Conservation (phyloP, 2,113 vertebrate genomes). For the Spea multiplicata region DNA sequence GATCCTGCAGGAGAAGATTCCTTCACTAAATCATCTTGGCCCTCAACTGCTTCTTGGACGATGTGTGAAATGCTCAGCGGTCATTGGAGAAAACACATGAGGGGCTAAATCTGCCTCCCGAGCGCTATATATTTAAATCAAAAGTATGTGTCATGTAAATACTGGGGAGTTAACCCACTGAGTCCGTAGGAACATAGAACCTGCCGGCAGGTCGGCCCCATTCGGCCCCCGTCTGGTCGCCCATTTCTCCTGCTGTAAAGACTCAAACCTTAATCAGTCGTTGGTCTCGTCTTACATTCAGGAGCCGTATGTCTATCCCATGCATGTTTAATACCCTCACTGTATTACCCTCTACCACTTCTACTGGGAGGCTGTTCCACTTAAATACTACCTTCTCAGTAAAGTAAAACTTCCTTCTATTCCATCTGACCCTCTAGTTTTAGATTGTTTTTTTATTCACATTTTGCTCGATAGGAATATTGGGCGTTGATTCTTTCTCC, state of each 20-base stretch:
- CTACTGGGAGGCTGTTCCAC: too few species aligned
- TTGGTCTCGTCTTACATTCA: too few species aligned
- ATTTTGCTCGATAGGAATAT: background rate
- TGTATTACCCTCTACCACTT: too few species aligned
- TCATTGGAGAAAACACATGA: slow-evolving; percentile 19
- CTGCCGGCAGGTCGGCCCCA: background rate
- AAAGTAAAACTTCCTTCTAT: too few species aligned
- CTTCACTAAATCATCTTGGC: slow-evolving; percentile 37
- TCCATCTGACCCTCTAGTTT: too few species aligned
- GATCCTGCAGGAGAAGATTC: slow-evolving; percentile 19
- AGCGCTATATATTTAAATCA: slow-evolving; percentile 36
- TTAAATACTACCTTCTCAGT: too few species aligned
- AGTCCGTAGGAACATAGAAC: background rate
- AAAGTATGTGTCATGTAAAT: slow-evolving; percentile 27
- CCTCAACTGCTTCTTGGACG: slow-evolving; percentile 39
- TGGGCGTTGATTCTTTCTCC: background rate
- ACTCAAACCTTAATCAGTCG: too few species aligned
- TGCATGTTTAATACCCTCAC: too few species aligned
- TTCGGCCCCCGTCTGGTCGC: too few species aligned
- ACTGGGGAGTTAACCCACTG: slow-evolving; percentile 19
- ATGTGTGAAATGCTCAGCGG: slow-evolving; percentile 29
- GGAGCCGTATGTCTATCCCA: too few species aligned
- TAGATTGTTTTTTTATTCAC: background rate
- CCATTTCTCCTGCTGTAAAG: too few species aligned
- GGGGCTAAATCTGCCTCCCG: slow-evolving; percentile 28